Percentiles rank a stretch among this genome's conserved stretches.
phyloP scores from a whole-genome alignment of 1,140 invertebrate species.

The Drosophila arizonae region DNA sequence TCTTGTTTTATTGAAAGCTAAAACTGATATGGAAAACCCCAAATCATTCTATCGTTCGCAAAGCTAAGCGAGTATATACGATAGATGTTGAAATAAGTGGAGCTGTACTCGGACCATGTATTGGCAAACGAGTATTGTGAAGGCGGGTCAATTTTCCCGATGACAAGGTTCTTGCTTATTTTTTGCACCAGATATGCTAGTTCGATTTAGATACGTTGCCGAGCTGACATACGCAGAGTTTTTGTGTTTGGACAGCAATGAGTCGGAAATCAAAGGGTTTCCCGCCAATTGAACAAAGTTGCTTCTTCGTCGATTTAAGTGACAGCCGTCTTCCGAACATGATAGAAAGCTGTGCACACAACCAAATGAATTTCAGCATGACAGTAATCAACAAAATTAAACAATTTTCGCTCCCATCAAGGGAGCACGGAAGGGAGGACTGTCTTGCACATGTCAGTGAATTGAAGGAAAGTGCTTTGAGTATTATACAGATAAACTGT shows the following conservation, averaged over 20 bases:
- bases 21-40: too few relatives aligned
- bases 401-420: slow-evolving; percentile 33
- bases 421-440: not conserved
- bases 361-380: slow-evolving; percentile 50
- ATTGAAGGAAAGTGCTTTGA: slow-evolving; percentile 8
- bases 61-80: too few relatives aligned
- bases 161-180: too few relatives aligned
- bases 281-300: slow-evolving; percentile 63
- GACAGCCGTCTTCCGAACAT: slow-evolving; percentile 25
- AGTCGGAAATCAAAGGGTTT: slow-evolving; percentile 63
- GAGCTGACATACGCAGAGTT: too few relatives aligned
- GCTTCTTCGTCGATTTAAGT: slow-evolving; percentile 32
- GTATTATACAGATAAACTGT: slow-evolving; percentile 25
- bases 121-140: too few relatives aligned
- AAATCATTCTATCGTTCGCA: too few relatives aligned
- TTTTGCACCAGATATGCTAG: not conserved
- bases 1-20: too few relatives aligned
- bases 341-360: slow-evolving; percentile 33
- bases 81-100: too few relatives aligned
- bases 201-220: not conserved
- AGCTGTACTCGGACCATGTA: too few relatives aligned
- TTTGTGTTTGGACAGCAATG: slow-evolving; percentile 53
- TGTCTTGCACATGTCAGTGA: slow-evolving; percentile 13
- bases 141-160: too few relatives aligned
- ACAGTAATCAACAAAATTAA: slow-evolving; percentile 64